Base-by-base conservation (phyloP, 2,797 vertebrate species). In the Sparidentex hasta region DNA sequence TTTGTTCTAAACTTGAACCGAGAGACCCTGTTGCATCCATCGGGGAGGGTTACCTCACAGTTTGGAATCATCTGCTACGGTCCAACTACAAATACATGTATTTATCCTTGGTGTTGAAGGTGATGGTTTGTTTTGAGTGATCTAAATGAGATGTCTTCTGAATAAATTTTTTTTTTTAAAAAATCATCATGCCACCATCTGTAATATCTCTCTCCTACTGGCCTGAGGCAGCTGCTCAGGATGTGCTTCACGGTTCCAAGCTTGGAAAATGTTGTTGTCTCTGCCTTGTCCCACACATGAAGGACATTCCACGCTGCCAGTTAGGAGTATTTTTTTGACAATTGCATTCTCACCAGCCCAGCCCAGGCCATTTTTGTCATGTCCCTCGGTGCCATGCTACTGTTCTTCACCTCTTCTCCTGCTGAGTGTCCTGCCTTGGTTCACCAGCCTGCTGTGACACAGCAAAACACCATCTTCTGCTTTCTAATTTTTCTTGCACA, bases 101-200 rank as follows among this genome's bases (percentile, higher is more conserved):
- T 29, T 52, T 18, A 9, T 44, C 47, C 46, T 17, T 11, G 21
- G 29, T 7, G 29, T 7, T 33, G 6, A 29, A 29, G 29, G 29
- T 29, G 29, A 18, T 29, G 17, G 23, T 21, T 21, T 64, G 13
- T 47, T 64, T 64, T 56, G 50, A 23, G 2, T 12, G 2, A 33
- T 33, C 29, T 1, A 12, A 16, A 47, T 47, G 16, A 18, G 43
- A 62, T 65, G 29, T 17, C 43, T 56, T n/a, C 9, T 59, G n/a
- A 21, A 59, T 13, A 17, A n/a, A n/a, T n/a, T n/a, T n/a, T n/a
- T n/a, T n/a, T n/a, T n/a, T n/a, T n/a, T n/a, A n/a, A n/a, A n/a
- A n/a, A n/a, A n/a, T 57, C 51, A 41, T 38, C 47, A 48, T 33
- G 38, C 65, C 47, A 54, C 33, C 27, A 38, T 59, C 43, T 71